phyloP scores from a whole-genome alignment of 2,797 vertebrate species.

The Jordanella pulchra region DNA sequence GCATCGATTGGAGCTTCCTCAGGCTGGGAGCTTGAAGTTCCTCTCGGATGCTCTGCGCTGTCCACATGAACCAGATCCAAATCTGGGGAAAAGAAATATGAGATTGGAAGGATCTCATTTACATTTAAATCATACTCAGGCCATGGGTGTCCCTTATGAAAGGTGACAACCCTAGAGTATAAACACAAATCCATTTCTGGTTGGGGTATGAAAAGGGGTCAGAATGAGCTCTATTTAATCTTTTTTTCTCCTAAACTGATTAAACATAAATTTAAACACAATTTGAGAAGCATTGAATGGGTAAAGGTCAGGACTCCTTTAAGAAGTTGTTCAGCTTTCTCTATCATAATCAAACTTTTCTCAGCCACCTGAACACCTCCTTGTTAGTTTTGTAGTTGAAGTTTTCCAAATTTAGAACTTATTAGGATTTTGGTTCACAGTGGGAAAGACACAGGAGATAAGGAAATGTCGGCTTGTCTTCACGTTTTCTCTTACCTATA shows the following conservation, averaged over 20 bases:
- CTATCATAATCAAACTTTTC: background rate
- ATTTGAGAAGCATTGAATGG: too few species aligned
- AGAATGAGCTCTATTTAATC: too few species aligned
- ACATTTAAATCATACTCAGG: background rate
- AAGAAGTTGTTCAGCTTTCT: background rate
- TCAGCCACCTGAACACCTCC: background rate
- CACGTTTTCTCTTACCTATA: background rate
- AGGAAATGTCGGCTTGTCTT: background rate
- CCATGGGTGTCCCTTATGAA: too few species aligned
- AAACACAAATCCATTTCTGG: too few species aligned
- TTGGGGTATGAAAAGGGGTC: too few species aligned
- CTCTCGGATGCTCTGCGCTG: slow-evolving; percentile 21
- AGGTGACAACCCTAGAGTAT: too few species aligned
- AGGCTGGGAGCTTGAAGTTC: slow-evolving; percentile 29
- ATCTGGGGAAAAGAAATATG: slow-evolving; percentile 57
- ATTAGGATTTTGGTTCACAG: too few species aligned
- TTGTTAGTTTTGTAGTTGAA: background rate
- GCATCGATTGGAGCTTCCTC: slow-evolving; percentile 25
- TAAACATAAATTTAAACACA: too few species aligned
- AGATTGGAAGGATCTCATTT: background rate
- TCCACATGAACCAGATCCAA: slow-evolving; percentile 22
- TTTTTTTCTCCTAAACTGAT: too few species aligned
- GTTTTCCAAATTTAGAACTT: background rate
- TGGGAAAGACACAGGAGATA: background rate
- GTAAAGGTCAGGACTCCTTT: too few species aligned